Evolutionary conservation across 2,113 vertebrate genomes (phyloP).

Genomic region (Misgurnus mizolepis): DNA sequence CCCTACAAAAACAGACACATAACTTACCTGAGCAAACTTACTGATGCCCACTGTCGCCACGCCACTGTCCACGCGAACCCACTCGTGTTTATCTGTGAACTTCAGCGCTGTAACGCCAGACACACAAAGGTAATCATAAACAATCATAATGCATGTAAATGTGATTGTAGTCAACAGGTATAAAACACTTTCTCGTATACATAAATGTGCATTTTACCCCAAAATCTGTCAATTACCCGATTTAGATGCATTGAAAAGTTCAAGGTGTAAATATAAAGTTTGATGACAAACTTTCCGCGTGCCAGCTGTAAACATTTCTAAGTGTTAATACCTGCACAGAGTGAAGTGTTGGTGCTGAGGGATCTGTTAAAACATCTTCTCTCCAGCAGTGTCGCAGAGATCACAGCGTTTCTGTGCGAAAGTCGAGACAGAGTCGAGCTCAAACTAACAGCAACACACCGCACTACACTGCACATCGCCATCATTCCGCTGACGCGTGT

Average conservation of each 20-base stretch:
- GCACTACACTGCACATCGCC: slow-evolving; percentile 67
- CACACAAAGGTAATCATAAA: background rate
- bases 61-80: slow-evolving; percentile 88
- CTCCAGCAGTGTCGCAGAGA: slow-evolving; percentile 46
- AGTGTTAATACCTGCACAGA: slow-evolving; percentile 66
- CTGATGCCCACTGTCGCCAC: slow-evolving; percentile 95
- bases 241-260: too few relatives aligned
- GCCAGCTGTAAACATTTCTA: background rate
- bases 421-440: slow-evolving; percentile 60
- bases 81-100: slow-evolving; percentile 98
- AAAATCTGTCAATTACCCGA: too few relatives aligned
- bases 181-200: background rate
- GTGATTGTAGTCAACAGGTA: too few relatives aligned
- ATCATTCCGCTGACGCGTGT: slow-evolving; percentile 60
- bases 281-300: slow-evolving; percentile 15
- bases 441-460: slow-evolving; percentile 67
- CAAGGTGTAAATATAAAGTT: background rate
- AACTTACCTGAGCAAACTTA: slow-evolving; percentile 89
- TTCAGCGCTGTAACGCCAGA: slow-evolving; percentile 83
- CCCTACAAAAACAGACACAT: slow-evolving; percentile 9
- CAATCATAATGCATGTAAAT: too few relatives aligned
- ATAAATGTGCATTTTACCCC: too few relatives aligned
- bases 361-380: slow-evolving; percentile 57
- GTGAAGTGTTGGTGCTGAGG: slow-evolving; percentile 60
- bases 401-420: slow-evolving; percentile 36